Conservation (phyloP, 2,113 vertebrate genomes). For the Nothobranchius furzeri region DNA sequence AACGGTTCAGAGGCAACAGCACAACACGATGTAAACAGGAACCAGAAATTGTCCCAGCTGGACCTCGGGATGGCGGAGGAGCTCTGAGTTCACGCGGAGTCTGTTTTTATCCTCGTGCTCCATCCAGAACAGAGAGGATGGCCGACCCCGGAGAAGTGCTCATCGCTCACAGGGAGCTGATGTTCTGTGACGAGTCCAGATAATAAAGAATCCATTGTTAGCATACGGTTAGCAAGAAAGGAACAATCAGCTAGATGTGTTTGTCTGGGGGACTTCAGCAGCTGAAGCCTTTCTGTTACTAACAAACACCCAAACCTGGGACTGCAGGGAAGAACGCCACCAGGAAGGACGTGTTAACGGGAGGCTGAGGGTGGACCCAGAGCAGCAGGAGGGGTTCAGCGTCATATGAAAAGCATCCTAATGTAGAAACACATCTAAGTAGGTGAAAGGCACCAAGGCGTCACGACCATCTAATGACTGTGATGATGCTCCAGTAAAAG, state of each 20-base stretch:
- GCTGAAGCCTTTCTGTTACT: slow-evolving; percentile 5
- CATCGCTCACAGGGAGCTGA: slow-evolving; percentile 19
- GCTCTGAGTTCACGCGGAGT: slow-evolving; percentile 31
- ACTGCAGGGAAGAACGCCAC: background rate
- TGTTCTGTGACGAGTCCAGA: slow-evolving; percentile 17
- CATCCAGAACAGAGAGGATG: slow-evolving; percentile 14
- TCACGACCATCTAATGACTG: slow-evolving; percentile 11
- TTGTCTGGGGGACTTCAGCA: background rate
- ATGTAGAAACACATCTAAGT: slow-evolving; percentile 14
- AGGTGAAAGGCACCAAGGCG: slow-evolving; percentile 21
- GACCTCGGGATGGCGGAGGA: background rate
- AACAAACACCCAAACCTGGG: slow-evolving; percentile 8
- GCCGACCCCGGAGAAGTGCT: background rate
- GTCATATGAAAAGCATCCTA: slow-evolving; percentile 20
- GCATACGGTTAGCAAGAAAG: too few species aligned
- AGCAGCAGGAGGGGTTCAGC: background rate
- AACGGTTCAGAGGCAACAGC: slow-evolving; percentile 43
- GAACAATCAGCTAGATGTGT: background rate
- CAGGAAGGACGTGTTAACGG: background rate
- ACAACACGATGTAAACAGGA: slow-evolving; percentile 49
- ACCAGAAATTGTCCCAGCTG: slow-evolving; percentile 44
- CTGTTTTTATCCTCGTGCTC: slow-evolving; percentile 55
- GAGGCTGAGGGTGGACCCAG: background rate
- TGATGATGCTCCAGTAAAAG: background rate
- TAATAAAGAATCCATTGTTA: slow-evolving; percentile 3